Evolutionary conservation across 2,888 invertebrate species (phyloP).

Genomic region (Pollenia labialis): DNA sequence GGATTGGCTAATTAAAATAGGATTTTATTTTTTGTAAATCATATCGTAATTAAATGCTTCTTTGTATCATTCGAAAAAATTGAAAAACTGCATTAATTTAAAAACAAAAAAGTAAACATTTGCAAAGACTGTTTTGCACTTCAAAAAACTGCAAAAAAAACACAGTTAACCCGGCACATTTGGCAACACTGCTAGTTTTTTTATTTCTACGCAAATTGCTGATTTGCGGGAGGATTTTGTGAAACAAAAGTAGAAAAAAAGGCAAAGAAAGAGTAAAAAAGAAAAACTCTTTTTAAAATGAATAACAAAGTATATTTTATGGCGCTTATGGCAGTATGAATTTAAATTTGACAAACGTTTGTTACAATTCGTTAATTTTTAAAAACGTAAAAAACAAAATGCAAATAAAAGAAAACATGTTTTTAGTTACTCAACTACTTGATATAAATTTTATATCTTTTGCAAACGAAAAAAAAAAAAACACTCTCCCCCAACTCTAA

Average conservation of each 20-base stretch:
- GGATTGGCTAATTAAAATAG: no score
- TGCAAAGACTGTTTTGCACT: no score
- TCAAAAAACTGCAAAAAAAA: no score
- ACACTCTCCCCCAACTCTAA: not conserved
- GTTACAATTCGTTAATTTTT: constrained; percentile 65
- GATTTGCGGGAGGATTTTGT: constrained; percentile 33
- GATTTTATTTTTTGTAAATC: no score
- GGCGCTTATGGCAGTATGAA: constrained; percentile 49
- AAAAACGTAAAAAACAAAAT: not conserved
- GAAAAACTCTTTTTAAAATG: constrained; percentile 10
- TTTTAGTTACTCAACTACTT: constrained; percentile 16
- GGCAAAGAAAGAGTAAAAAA: not conserved
- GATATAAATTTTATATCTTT: not conserved
- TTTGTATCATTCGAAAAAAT: no score
- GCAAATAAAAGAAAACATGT: constrained; percentile 28
- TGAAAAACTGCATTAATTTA: no score
- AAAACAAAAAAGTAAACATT: no score
- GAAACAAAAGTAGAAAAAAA: not conserved
- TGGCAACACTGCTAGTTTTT: not conserved
- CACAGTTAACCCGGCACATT: no score
- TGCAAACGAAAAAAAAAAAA: not conserved
- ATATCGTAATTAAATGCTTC: no score
- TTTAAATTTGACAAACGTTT: constrained; percentile 66
- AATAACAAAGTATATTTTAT: constrained; percentile 54
- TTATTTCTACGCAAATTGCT: not conserved